These are phyloP conservation scores for Oreonectes daqikongensis DNA, from an alignment of 2,797 vertebrate species.

Conservation along the genomic window DNA sequence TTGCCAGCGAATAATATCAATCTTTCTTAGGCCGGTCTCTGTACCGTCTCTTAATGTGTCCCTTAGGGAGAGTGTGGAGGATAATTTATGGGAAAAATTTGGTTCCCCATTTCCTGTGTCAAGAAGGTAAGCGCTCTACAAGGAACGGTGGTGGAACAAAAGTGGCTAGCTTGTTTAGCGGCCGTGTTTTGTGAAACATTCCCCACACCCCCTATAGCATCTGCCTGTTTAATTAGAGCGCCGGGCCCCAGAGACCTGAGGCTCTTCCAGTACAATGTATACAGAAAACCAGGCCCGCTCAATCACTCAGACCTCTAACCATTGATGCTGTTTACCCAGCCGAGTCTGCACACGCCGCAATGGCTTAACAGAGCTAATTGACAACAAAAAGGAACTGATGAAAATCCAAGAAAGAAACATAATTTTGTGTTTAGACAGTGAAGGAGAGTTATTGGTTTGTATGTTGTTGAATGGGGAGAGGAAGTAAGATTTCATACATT, in stretches of 20 bases:
- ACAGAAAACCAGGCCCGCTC: slow-evolving; percentile 44
- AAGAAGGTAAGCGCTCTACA: slow-evolving; percentile 53
- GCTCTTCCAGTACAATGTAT: slow-evolving; percentile 37
- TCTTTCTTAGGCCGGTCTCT: slow-evolving; percentile 11
- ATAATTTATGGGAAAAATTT: slow-evolving; percentile 53
- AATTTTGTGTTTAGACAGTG: slow-evolving; percentile 29
- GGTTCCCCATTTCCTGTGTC: slow-evolving; percentile 49
- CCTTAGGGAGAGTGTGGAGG: slow-evolving; percentile 25
- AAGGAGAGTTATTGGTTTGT: too few relatives aligned
- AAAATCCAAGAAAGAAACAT: slow-evolving; percentile 25
- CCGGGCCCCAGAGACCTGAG: slow-evolving; percentile 43
- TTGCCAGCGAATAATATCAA: not conserved
- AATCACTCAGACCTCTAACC: slow-evolving; percentile 51
- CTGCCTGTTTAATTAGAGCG: slow-evolving; percentile 63
- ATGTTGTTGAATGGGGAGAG: too few relatives aligned
- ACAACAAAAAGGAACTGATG: slow-evolving; percentile 45
- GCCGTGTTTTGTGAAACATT: slow-evolving; percentile 32
- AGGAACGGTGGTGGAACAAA: slow-evolving; percentile 41
- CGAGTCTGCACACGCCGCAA: slow-evolving; percentile 26
- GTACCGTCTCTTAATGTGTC: slow-evolving; percentile 22
- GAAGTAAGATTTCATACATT: too few relatives aligned
- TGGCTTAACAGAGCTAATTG: slow-evolving; percentile 54
- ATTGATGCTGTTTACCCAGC: slow-evolving; percentile 48
- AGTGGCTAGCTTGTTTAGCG: slow-evolving; percentile 44
- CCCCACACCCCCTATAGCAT: slow-evolving; percentile 36